Base-by-base conservation (phyloP, 2,113 vertebrate genomes). In the Ciconia stormi region DNA sequence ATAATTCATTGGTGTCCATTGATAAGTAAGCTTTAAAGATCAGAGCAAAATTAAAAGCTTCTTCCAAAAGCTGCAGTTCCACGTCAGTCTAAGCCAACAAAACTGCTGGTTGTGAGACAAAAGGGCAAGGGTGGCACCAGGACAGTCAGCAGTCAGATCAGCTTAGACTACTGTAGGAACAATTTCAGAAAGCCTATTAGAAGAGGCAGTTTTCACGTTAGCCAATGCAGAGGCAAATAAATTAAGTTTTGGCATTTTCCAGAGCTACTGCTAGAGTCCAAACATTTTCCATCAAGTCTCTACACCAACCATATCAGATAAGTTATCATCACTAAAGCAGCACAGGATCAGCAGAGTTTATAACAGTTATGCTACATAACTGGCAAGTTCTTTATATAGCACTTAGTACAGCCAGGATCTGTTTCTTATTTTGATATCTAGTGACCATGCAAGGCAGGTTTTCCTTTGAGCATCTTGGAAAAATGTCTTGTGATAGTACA, bases 261-360 rank as follows among this genome's bases (percentile, higher is more conserved):
- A 80, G 87, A 81, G 52, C 14, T 87, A 14, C 22, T 65, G 18
- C 16, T 67, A 15, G 14, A 87, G 20, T 12, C 1, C 26, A 36
- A 72, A 49, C 27, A 29, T 10, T 11, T 23, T 18, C 42, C 21
- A 73, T 34, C 32, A 69, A 26, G 20, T 12, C 34, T 47, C 30
- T 66, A 26, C 34, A 61, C 4, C 40, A 70, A 6, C 2, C 3
- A 6, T 0, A 44, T 5, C 27, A 59, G 38, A 1, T 3, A 27
- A 61, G 17, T 34, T n/a, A 25, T 11, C 23, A n/a, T 25, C 53
- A 23, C 20, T 36, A n/a, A 34, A 38, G 50, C 52, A 44, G 47
- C 17, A n/a, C 20, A 38, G 36, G 5, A 52, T 1, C 47, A 63
- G 52, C 7, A 6, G 50, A 21, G 40, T 11, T 55, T 16, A 0